Base-by-base conservation (phyloP, 2,888 invertebrate species). In the Matsumyia berberina region DNA sequence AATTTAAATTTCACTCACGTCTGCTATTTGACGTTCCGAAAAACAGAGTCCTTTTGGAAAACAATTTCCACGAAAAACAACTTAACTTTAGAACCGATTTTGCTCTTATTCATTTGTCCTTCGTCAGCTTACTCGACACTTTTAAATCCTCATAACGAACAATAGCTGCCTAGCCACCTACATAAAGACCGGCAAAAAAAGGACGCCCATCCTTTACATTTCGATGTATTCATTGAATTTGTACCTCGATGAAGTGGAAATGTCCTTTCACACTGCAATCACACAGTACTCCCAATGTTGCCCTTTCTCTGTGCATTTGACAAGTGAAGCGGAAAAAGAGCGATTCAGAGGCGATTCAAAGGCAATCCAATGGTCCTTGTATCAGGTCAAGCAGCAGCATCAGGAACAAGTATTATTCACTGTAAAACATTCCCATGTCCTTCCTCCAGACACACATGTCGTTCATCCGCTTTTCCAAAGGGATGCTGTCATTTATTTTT, bases 271-370 rank as follows among this genome's bases (percentile, higher is more conserved):
- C 37, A 8, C 37, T 64, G 62, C 44, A 74, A 55, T 64, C 64
- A 42, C 35, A 35, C 58, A 12, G 24, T 31, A 24, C 29, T 57
- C 37, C 29, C 11, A 29, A 37, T 58, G 33, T 58, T 58, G n/a
- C 24, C 33, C 33, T 35, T 69, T 55, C 19, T 29, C 31, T 24
- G 42, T 72, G 57, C 70, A 64, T 19, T 70, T 55, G 55, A 60
- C 42, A 55, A 62, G 64, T 39, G 78, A 69, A 37, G 53, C 15
- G 37, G 19, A 17, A 77, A 69, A 46, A 77, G 53, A 55, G 31
- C n/a, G 29, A n/a, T 39, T 70, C 70, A 70, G 64, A 57, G 37
- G 46, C 70, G 15, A 70, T 70, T 58, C 72, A 66, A 51, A 76
- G 49, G 57, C 57, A 57, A 66, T 57, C 66, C 29, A 72, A 79